Evolutionary conservation across 2,797 vertebrate species (phyloP).

Genomic region (Phrynocephalus guinanensis): DNA sequence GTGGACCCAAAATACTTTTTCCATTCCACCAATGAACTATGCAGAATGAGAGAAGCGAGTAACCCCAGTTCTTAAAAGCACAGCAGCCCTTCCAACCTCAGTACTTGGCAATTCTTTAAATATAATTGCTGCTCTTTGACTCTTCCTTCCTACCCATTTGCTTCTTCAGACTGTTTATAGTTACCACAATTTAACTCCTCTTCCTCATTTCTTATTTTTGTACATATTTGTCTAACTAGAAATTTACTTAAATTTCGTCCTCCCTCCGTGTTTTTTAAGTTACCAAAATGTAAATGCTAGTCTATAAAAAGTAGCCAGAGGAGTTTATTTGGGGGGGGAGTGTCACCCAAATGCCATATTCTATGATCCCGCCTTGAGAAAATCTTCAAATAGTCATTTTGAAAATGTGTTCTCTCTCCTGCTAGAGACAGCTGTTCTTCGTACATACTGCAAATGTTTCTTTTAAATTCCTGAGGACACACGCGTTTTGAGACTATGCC

Average conservation of each 20-base stretch:
- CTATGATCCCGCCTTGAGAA: constrained; percentile 72
- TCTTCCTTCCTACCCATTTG: constrained; percentile 73
- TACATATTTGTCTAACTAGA: constrained; percentile 64
- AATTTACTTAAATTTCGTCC: constrained; percentile 60
- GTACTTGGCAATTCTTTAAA: neutral
- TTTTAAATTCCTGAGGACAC: constrained; percentile 81
- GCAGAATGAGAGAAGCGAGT: neutral
- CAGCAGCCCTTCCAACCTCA: neutral
- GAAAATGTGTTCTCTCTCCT: constrained; percentile 73
- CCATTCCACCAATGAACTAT: neutral
- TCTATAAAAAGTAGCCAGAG: constrained; percentile 60
- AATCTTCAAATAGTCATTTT: constrained; percentile 77
- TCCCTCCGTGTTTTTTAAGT: constrained; percentile 25
- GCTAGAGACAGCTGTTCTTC: constrained; percentile 82
- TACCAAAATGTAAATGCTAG: constrained; percentile 53
- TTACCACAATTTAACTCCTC: constrained; percentile 72
- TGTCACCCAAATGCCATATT: constrained; percentile 51
- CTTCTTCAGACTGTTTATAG: constrained; percentile 73
- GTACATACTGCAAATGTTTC: constrained; percentile 85
- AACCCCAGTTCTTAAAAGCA: neutral
- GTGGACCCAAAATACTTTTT: neutral
- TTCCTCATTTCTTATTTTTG: constrained; percentile 74
- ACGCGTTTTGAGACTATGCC: constrained; percentile 80
- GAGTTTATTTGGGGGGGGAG: constrained; percentile 17
- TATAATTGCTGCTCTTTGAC: constrained; percentile 61